phyloP scores from a whole-genome alignment of 2,888 invertebrate genomes.

The Sinodicranocentrus sp. region DNA sequence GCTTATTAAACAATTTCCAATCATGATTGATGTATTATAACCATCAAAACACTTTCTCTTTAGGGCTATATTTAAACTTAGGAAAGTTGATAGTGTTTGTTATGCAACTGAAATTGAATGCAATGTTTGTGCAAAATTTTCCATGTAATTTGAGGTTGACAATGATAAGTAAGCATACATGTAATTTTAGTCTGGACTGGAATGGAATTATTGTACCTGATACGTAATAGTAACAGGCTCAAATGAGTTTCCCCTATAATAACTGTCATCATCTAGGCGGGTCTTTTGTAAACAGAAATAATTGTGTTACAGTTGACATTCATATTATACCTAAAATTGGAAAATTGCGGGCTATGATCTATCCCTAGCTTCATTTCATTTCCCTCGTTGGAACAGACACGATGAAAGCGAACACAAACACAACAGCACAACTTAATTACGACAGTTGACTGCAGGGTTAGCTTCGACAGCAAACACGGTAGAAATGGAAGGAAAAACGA shows the following conservation, averaged over 20 bases:
- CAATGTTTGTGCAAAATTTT: too few species aligned
- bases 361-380: constrained; percentile 21
- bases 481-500: neutral
- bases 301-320: constrained; percentile 59
- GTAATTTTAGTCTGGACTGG: too few species aligned
- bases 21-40: too few species aligned
- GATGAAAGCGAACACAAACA: constrained; percentile 34
- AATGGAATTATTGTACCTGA: too few species aligned
- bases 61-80: too few species aligned
- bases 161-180: too few species aligned
- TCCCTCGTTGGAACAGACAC: constrained; percentile 8
- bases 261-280: neutral
- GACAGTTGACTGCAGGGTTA: constrained; percentile 9
- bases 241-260: neutral
- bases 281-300: constrained; percentile 41
- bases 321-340: constrained; percentile 54
- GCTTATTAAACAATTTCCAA: too few species aligned
- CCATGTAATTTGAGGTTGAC: too few species aligned
- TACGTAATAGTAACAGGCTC: too few species aligned
- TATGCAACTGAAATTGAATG: too few species aligned
- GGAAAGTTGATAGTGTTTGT: too few species aligned
- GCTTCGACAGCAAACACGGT: neutral
- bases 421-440: constrained; percentile 51
- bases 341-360: constrained; percentile 36
- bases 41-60: too few species aligned